Conservation (phyloP, 2,888 invertebrate species). For the Hoplodrina ambigua region DNA sequence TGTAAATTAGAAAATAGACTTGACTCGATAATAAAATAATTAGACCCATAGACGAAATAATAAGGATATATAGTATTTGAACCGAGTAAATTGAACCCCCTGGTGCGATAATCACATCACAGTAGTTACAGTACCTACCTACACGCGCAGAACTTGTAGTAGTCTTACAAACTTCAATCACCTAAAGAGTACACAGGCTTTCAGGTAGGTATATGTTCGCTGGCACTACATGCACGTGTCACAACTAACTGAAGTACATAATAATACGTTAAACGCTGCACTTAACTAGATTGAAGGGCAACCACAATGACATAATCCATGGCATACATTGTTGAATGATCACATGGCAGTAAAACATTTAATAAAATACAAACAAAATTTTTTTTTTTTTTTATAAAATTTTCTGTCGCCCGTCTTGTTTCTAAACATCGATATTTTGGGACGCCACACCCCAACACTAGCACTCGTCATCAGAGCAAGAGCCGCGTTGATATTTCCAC, state of each 20-base stretch:
- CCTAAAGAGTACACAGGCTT: constrained; percentile 6
- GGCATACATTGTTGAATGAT: constrained; percentile 18
- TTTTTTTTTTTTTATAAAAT: no score
- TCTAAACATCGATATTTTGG: constrained; percentile 67
- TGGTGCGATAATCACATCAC: no score
- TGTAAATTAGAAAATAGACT: no score
- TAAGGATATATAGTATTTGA: no score
- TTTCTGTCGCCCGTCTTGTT: background rate
- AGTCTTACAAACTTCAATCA: background rate
- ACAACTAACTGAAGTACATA: constrained; percentile 12
- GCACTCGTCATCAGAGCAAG: constrained; percentile 87
- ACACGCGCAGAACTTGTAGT: background rate
- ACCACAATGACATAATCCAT: constrained; percentile 40
- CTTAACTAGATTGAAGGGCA: constrained; percentile 48
- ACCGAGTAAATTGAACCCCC: no score
- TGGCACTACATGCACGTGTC: constrained; percentile 20
- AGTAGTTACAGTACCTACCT: no score
- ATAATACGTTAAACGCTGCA: constrained; percentile 41
- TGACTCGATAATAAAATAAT: no score
- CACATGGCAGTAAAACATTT: background rate
- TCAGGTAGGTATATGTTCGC: constrained; percentile 10
- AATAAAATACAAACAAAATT: no score
- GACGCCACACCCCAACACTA: constrained; percentile 73
- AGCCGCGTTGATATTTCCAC: constrained; percentile 89
- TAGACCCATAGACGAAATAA: no score